Percentiles rank a stretch among this genome's conserved stretches.
phyloP scores from a whole-genome alignment of 92 coral and sea anemone species.

The Parazoanthus atlanticus region DNA sequence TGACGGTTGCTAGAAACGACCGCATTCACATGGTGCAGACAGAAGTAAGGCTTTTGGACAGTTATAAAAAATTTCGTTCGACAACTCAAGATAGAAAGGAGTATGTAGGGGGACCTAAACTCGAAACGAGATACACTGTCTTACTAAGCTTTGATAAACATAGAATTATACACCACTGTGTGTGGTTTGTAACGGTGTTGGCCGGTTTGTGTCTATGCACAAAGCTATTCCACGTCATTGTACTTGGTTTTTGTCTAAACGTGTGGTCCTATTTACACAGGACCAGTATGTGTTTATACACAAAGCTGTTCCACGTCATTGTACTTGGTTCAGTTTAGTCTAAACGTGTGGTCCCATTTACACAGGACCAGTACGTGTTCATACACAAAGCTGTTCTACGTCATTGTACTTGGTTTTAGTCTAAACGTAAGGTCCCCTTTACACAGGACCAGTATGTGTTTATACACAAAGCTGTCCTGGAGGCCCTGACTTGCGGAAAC shows the following conservation, averaged over 20 bases:
- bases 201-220: neutral
- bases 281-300: constrained; percentile 21
- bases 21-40: constrained; percentile 34
- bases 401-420: neutral
- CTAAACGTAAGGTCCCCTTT: neutral
- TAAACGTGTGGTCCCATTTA: neutral
- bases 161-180: neutral
- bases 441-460: constrained; percentile 30
- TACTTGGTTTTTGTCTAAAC: neutral
- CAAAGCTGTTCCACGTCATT: neutral
- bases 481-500: constrained; percentile 36
- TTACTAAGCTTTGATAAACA: too few species aligned
- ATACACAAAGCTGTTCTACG: constrained; percentile 13
- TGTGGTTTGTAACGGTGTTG: neutral
- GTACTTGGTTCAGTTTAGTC: neutral
- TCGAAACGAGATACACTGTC: too few species aligned
- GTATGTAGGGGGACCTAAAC: too few species aligned
- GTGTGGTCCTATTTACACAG: neutral
- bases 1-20: constrained; percentile 15
- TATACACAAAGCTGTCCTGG: constrained; percentile 27
- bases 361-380: constrained; percentile 16
- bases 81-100: neutral
- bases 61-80: neutral
- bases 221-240: neutral
- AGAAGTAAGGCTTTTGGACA: constrained; percentile 4